A percentile compares a stretch with the other conserved stretches of the same genome.
Evolutionary conservation across 2,797 vertebrate species (phyloP).

Genomic region (Pampus argenteus): DNA sequence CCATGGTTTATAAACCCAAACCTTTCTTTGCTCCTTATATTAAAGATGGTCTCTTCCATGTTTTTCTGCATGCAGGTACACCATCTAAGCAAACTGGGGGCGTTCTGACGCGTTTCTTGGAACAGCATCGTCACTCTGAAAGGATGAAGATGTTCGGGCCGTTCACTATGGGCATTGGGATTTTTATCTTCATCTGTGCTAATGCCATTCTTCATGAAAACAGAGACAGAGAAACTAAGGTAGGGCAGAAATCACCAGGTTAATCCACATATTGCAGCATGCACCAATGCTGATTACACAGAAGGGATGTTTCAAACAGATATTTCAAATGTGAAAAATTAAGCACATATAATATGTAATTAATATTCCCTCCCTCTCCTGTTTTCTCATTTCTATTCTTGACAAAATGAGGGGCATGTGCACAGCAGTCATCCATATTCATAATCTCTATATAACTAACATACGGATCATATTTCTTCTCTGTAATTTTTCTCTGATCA

Average conservation of each 20-base stretch:
- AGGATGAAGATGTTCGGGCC: conserved; percentile 99
- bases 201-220: conserved; percentile 99
- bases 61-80: conserved; percentile 43
- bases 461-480: conserved; percentile 60
- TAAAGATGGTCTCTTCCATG: not conserved
- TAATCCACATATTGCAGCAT: not conserved
- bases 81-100: conserved; percentile 58
- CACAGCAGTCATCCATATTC: conserved; percentile 56
- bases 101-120: conserved; percentile 89
- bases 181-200: conserved; percentile 99
- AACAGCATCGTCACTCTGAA: conserved; percentile 93
- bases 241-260: conserved; percentile 24
- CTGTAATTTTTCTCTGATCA: conserved; percentile 56
- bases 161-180: conserved; percentile 99
- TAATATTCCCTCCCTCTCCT: conserved; percentile 8
- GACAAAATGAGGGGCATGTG: conserved; percentile 21
- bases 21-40: not conserved
- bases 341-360: conserved; percentile 5
- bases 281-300: not conserved
- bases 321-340: not conserved
- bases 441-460: conserved; percentile 41
- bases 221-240: conserved; percentile 95
- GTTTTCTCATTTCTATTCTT: conserved; percentile 16
- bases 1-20: not conserved
- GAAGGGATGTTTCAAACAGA: conserved; percentile 4